Base-by-base conservation (phyloP, 2,113 vertebrate species). In the Mionectes macconnelli region DNA sequence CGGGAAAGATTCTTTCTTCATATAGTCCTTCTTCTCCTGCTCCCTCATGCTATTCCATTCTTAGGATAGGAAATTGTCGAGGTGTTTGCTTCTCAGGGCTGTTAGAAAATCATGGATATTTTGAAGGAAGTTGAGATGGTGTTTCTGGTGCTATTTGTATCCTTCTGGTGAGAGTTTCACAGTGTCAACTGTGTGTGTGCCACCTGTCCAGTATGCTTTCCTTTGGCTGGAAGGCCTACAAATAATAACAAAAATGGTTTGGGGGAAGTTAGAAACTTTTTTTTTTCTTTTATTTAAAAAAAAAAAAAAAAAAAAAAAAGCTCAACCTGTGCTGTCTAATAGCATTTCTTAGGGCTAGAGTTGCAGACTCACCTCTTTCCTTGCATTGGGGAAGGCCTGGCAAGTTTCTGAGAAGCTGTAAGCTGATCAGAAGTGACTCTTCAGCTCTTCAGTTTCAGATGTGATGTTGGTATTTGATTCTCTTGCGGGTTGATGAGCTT, bases 371-470 rank as follows among this genome's bases (percentile, higher is more conserved):
- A 27, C 55, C 7, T 3, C 47, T 81, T 85, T 21, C 14, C 50
- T 67, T 39, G 20, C 12, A 15, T 28, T 1, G 2, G 28, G 23
- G 19, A 8, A 25, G 31, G 28, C 13, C 75, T 85, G 90, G 47
- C 88, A 67, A 73, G 52, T 74, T 63, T 52, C 68, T 92, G 30
- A 23, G n/a, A 76, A 83, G 63, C 39, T 79, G 35, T 89, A 84
- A 89, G 59, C 49, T 70, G 78, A 90, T 93, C 78, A 55, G 50
- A 95, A 89, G 63, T 85, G 68, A 80, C 72, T 88, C 63, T 75
- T 50, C 13, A 68, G 77, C 52, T 91, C 66, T 82, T 80, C 47
- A 30, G 33, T 92, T 86, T 94, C 89, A 70, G 72, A 59, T 81
- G 21, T n/a, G 52, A 72, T 87, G 2, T 2, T 35, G 16, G 39